Evolutionary conservation across 37 sponge, comb jelly and placozoan genomes (phyloP), one percentile per base, ranked within the genome.

Genomic region (Aplysina aerophoba): DNA sequence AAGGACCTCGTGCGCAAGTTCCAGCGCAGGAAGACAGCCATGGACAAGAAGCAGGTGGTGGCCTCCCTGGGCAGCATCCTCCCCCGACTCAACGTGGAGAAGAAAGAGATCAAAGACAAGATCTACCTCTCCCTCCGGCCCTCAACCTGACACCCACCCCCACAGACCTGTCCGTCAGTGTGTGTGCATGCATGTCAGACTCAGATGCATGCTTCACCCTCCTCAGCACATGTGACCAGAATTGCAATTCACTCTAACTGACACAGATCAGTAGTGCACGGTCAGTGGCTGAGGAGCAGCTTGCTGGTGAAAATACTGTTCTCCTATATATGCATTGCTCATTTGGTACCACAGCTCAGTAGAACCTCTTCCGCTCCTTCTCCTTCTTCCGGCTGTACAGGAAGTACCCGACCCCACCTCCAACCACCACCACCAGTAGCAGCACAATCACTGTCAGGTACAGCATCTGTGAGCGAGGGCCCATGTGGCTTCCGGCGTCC

Each of bases 1-100:
- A 95, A 91, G 61, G 92, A 94, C 16, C 86, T 97, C 8, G 74
- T 93, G 50, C 83, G 83, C 67, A 97, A 97, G 79, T 97, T 97
- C 59, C 84, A 57, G 56, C 87, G 84, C 54, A 85, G 88, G 59
- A 97, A 97, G 60, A 75, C 94, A 22, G 89, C 81, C 8, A 89
- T 97, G 88, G 91, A 92, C 33, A 89, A 91, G 61, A 72, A 86
- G 55, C 59, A 73, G 14, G 59, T 97, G 55, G 81, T 92, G 27
- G 78, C 61, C 15, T 69, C 68, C 14, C 85, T 97, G 54, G 74
- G 79, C 30, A 24, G 69, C 33, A 91, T 93, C 37, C 85, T 96
- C 14, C 57, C 85, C 14, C 85, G 58, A 0, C 59, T 84, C n/a
- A 85, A 91, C 24, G 90, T 92, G 12, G 74, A 95, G 37, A 86